Conservation (phyloP, 2,888 invertebrate species). For the Cephalotes varians region DNA sequence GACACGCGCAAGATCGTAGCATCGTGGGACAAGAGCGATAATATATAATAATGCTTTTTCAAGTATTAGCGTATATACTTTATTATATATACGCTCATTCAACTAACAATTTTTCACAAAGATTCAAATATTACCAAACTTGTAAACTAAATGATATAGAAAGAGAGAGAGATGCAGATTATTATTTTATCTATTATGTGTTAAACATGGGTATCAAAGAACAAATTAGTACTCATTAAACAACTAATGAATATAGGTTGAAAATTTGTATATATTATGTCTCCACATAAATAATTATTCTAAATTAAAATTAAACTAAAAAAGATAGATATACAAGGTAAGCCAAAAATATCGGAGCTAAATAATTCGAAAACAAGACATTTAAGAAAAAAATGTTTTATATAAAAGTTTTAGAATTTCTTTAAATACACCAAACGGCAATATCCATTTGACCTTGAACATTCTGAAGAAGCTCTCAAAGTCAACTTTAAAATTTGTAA, state of each 20-base stretch:
- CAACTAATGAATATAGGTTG: neutral
- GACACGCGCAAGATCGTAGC: slow-evolving; percentile 29
- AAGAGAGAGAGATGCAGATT: neutral
- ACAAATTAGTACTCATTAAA: neutral
- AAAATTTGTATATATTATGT: neutral
- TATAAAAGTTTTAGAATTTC: too few species aligned
- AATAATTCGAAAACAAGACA: too few species aligned
- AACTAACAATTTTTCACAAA: neutral
- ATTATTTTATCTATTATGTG: neutral
- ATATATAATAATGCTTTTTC: neutral
- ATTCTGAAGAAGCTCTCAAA: too few species aligned
- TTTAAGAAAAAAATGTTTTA: too few species aligned
- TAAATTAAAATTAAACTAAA: neutral
- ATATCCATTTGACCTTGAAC: too few species aligned
- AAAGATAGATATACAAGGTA: neutral
- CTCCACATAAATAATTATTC: neutral
- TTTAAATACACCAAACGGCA: too few species aligned
- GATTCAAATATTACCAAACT: neutral
- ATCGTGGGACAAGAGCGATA: neutral
- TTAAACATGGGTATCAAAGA: neutral
- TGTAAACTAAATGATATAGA: neutral
- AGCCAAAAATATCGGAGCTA: too few species aligned
- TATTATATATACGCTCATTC: neutral
- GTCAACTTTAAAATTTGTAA: too few species aligned
- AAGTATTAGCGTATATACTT: neutral